Conservation (phyloP, 1,140 invertebrate species). For the Aphelenchoides avenae region DNA sequence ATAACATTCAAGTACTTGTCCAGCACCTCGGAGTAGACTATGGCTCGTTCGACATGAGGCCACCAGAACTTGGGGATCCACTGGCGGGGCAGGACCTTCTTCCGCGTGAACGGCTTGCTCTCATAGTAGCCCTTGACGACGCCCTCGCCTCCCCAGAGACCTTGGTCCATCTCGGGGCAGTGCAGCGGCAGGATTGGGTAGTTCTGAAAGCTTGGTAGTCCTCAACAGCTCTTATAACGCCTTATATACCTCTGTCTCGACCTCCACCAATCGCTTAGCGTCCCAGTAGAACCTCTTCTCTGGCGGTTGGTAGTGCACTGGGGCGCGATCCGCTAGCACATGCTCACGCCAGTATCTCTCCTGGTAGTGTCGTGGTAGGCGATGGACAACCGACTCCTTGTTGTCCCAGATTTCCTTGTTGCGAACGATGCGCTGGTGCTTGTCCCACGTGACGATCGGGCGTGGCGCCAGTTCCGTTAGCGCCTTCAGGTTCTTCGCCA, state of each 20-base stretch:
- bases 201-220: slow-evolving; percentile 38
- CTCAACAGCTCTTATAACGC: too few species aligned
- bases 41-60: slow-evolving; percentile 71
- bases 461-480: slow-evolving; percentile 38
- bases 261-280: slow-evolving; percentile 67
- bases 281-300: slow-evolving; percentile 71
- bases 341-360: slow-evolving; percentile 79
- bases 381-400: slow-evolving; percentile 50
- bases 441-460: slow-evolving; percentile 56
- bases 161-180: slow-evolving; percentile 75
- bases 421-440: slow-evolving; percentile 50
- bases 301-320: slow-evolving; percentile 79
- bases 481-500: slow-evolving; percentile 51
- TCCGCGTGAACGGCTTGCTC: slow-evolving; percentile 62
- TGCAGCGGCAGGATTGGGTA: slow-evolving; percentile 70
- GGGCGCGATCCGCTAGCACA: slow-evolving; percentile 68
- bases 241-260: slow-evolving; percentile 48
- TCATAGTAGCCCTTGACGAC: slow-evolving; percentile 79
- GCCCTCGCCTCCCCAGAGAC: slow-evolving; percentile 94
- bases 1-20: slow-evolving; percentile 75
- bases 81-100: slow-evolving; percentile 53
- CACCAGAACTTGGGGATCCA: slow-evolving; percentile 77
- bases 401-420: slow-evolving; percentile 59
- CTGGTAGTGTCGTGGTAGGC: slow-evolving; percentile 76
- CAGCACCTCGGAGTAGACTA: slow-evolving; percentile 89